Evolutionary conservation across 30 jellyfish, hydroid and myxozoan species (phyloP).

Genomic region (Nemopilema nomurai): DNA sequence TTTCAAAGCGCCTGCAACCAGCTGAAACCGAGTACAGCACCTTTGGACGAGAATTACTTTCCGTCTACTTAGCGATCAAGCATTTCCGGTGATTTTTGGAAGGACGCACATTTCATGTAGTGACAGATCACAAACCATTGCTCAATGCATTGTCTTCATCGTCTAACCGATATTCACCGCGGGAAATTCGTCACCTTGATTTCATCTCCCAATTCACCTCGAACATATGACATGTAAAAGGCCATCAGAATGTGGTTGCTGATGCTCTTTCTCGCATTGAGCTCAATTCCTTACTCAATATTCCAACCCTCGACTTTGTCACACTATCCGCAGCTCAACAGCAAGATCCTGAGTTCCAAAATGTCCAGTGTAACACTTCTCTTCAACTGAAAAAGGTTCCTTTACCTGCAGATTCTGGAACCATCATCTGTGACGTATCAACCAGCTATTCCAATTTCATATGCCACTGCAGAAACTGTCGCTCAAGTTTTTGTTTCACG

Average conservation of each 20-base stretch:
- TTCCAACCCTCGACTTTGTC: too few relatives aligned
- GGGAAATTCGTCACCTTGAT: constrained; percentile 41
- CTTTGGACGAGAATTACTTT: too few relatives aligned
- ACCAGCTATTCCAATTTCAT: constrained; percentile 30
- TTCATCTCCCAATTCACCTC: constrained; percentile 47
- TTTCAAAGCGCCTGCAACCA: constrained; percentile 26
- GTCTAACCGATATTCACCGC: constrained; percentile 31
- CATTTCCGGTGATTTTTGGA: constrained; percentile 38
- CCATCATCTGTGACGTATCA: too few relatives aligned
- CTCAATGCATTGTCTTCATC: constrained; percentile 25
- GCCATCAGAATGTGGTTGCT: constrained; percentile 47
- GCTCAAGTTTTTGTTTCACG: constrained; percentile 12
- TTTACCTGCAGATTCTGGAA: too few relatives aligned
- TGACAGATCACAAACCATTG: constrained; percentile 50
- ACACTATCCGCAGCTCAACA: too few relatives aligned
- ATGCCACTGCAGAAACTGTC: constrained; percentile 20
- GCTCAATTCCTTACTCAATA: too few relatives aligned
- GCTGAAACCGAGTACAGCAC: constrained; percentile 43
- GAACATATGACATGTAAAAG: constrained; percentile 31
- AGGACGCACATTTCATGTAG: constrained; percentile 42
- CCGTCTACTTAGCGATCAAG: too few relatives aligned
- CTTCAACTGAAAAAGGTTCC: too few relatives aligned
- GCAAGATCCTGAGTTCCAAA: too few relatives aligned
- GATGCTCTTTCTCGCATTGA: constrained; percentile 69
- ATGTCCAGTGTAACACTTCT: too few relatives aligned